phyloP scores from a whole-genome alignment of 1,140 invertebrate species.

The Aethina tumida region DNA sequence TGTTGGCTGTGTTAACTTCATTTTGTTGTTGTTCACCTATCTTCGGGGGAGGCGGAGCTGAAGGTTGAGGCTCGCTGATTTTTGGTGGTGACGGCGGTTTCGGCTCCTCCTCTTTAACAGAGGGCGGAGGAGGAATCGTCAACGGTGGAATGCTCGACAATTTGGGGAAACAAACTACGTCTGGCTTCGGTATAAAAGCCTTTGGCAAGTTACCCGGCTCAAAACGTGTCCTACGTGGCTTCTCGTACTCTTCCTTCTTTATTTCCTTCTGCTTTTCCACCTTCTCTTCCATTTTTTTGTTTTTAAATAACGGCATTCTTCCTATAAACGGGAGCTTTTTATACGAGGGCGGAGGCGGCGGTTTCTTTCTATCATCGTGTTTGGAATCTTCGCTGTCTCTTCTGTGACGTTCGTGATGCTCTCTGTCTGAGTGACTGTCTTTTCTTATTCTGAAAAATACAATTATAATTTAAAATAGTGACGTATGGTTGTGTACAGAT shows the following conservation, averaged over 20 bases:
- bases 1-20: not conserved
- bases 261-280: conserved; percentile 29
- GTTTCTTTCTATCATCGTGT: conserved; percentile 17
- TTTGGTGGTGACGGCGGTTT: conserved; percentile 16
- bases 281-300: conserved; percentile 34
- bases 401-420: conserved; percentile 7
- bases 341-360: conserved; percentile 23
- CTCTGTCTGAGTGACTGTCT: conserved; percentile 5
- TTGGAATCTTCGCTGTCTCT: conserved; percentile 6
- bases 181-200: conserved; percentile 37
- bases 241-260: conserved; percentile 33
- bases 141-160: conserved; percentile 40
- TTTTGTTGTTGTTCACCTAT: conserved; percentile 4
- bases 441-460: conserved; percentile 6
- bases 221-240: conserved; percentile 29
- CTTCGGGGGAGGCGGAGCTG: conserved; percentile 17
- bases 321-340: conserved; percentile 62
- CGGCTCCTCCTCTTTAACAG: conserved; percentile 15
- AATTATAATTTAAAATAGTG: conserved; percentile 3
- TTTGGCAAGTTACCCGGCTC: conserved; percentile 31
- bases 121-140: conserved; percentile 27
- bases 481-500: too few species aligned
- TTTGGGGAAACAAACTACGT: conserved; percentile 46
- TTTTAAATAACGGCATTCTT: conserved; percentile 57
- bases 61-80: conserved; percentile 8